phyloP scores from a whole-genome alignment of 2,888 invertebrate species.

The Nomada flava region DNA sequence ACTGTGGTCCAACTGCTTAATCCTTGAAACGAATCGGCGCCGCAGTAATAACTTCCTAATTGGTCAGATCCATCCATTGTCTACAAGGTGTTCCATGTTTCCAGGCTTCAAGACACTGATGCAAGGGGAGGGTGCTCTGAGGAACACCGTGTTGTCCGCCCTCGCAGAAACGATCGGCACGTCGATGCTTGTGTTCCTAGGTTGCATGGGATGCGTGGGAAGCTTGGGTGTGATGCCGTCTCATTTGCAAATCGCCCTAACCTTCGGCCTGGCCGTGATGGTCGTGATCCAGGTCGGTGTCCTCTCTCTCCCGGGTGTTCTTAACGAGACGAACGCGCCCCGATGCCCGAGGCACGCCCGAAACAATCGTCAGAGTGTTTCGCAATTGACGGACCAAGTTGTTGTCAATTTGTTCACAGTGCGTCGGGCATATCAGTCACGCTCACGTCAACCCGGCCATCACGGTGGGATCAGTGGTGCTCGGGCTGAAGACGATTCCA shows the following conservation, averaged over 20 bases:
- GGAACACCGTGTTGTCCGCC: slow-evolving; percentile 73
- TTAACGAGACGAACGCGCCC: too few relatives aligned
- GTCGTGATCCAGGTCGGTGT: slow-evolving; percentile 82
- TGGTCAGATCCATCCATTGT: neutral
- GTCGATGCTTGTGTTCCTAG: slow-evolving; percentile 79
- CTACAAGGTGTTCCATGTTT: slow-evolving; percentile 9
- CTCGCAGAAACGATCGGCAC: slow-evolving; percentile 82
- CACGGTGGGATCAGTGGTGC: slow-evolving; percentile 81
- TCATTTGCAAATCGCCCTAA: slow-evolving; percentile 79
- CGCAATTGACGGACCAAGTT: too few relatives aligned
- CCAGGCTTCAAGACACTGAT: slow-evolving; percentile 72
- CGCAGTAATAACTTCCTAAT: too few relatives aligned
- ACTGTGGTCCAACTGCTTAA: too few relatives aligned
- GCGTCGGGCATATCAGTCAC: slow-evolving; percentile 83
- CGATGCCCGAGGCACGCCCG: too few relatives aligned
- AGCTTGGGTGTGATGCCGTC: slow-evolving; percentile 69
- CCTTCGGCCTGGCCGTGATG: slow-evolving; percentile 82
- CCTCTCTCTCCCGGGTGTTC: too few relatives aligned
- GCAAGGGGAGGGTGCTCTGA: slow-evolving; percentile 70
- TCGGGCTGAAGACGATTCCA: slow-evolving; percentile 80
- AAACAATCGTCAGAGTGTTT: too few relatives aligned
- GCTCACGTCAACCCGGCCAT: slow-evolving; percentile 84
- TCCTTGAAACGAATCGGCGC: too few relatives aligned
- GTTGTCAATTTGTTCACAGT: slow-evolving; percentile 73
- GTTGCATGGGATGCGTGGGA: slow-evolving; percentile 81